These are phyloP conservation scores for Notospermus geniculatus DNA, from an alignment of 1,140 invertebrate genomes.

Conservation along the genomic window DNA sequence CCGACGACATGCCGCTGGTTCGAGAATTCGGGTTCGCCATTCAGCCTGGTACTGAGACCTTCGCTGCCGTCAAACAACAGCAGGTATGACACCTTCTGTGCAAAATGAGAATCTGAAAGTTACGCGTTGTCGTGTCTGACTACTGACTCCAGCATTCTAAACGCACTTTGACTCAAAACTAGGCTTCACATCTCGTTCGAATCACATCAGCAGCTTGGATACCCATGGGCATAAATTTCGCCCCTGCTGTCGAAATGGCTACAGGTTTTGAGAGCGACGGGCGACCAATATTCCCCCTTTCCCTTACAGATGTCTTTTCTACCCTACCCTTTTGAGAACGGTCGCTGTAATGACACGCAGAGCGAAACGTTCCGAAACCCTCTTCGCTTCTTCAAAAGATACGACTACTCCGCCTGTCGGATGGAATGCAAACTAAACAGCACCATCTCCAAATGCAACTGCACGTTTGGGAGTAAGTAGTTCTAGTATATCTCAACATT, in stretches of 20 bases:
- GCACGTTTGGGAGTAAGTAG: neutral
- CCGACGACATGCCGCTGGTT: neutral
- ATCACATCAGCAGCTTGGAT: too few relatives aligned
- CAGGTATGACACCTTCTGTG: neutral
- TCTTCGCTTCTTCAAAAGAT: neutral
- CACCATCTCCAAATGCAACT: neutral
- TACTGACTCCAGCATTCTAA: too few relatives aligned
- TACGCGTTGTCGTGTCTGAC: too few relatives aligned
- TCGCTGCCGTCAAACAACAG: neutral
- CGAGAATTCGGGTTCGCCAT: conserved; percentile 7
- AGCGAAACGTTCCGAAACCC: neutral
- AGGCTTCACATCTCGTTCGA: too few relatives aligned
- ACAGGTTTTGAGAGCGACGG: too few relatives aligned
- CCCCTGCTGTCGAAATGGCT: too few relatives aligned
- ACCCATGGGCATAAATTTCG: too few relatives aligned
- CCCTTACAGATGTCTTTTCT: neutral
- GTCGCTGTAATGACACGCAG: neutral
- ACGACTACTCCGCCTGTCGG: conserved; percentile 3
- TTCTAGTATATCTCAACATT: too few relatives aligned
- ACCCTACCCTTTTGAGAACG: neutral
- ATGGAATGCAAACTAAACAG: conserved; percentile 1
- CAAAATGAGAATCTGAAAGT: too few relatives aligned
- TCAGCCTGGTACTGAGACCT: neutral
- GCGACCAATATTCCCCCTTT: too few relatives aligned
- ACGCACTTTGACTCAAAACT: too few relatives aligned